Evolutionary conservation across 2,113 vertebrate genomes (phyloP).

Genomic region (Nipponia nippon): DNA sequence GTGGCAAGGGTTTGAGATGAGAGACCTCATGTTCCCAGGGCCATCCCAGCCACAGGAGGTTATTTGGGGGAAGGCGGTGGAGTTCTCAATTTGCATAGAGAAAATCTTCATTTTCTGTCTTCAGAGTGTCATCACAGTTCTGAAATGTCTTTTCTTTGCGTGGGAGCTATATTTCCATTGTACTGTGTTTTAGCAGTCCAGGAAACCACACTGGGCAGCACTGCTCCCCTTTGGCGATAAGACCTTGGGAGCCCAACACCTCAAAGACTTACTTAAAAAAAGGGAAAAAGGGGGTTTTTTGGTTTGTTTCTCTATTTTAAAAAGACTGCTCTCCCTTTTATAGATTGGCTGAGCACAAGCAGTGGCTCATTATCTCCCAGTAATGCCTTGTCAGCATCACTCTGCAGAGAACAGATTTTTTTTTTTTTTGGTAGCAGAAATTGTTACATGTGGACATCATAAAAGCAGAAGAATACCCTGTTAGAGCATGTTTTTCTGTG

Average conservation of each 20-base stretch:
- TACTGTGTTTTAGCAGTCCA: background rate
- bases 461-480: background rate
- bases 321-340: background rate
- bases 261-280: background rate
- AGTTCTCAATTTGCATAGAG: background rate
- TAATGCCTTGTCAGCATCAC: slow-evolving; percentile 48
- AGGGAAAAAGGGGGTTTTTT: no score
- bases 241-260: background rate
- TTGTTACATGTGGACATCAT: background rate
- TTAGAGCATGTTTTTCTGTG: background rate
- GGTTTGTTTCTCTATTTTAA: background rate
- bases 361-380: slow-evolving; percentile 35
- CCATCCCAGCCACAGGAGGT: background rate
- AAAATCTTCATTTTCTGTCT: background rate
- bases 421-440: background rate
- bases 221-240: background rate
- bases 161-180: background rate
- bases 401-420: background rate
- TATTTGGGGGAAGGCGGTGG: background rate
- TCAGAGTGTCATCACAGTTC: background rate
- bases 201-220: background rate
- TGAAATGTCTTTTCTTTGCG: background rate
- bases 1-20: background rate
- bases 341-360: background rate
- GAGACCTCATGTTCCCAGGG: background rate